Base-by-base conservation (phyloP, 2,888 invertebrate species). In the Teleiodes luculella region DNA sequence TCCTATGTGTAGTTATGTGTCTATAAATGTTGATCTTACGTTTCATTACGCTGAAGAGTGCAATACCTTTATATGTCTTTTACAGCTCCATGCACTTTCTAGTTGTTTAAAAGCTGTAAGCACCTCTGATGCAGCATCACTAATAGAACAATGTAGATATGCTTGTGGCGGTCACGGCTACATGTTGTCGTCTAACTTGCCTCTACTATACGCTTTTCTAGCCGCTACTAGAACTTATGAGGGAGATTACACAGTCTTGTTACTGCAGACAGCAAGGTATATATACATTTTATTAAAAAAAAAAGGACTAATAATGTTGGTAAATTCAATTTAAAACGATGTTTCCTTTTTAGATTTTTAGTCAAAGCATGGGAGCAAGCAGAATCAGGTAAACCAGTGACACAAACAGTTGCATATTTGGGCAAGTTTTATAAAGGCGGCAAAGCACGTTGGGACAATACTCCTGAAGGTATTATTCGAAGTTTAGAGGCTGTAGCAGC, bases 91-190 rank as follows among this genome's bases (percentile, higher is more conserved):
- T 77, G 97, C 97, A 0, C 82, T 97, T 45, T 93, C 97, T 0
- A 96, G 97, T 69, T 97, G 97, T 60, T 78, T 98, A 52, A 98
- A 98, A 86, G 96, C 98, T 0, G 92, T 97, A 41, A 93, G 94
- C 60, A 94, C 97, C 2, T 92, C 94, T 1, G 94, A 95, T 73
- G 91, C 93, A 0, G 91, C 95, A 0, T 74, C 80, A 14, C 94
- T 94, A 1, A 93, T 97, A 18, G 98, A 98, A 77, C 93, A 92
- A 57, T 94, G 96, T 64, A 93, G 98, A 6, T 90, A 96, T 62
- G 92, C 98, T 0, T 98, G 98, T 74, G 98, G 98, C 0, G 98
- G 98, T 0, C 98, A 98, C 74, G 98, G 98, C 3, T 98, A 95
- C 83, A 95, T 96, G 94, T 90, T 94, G 51, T 92, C 94, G 28